Percentiles rank a stretch among this genome's conserved stretches.
Conservation (phyloP, 2,888 invertebrate genomes). For the Napeogenes inachia region DNA sequence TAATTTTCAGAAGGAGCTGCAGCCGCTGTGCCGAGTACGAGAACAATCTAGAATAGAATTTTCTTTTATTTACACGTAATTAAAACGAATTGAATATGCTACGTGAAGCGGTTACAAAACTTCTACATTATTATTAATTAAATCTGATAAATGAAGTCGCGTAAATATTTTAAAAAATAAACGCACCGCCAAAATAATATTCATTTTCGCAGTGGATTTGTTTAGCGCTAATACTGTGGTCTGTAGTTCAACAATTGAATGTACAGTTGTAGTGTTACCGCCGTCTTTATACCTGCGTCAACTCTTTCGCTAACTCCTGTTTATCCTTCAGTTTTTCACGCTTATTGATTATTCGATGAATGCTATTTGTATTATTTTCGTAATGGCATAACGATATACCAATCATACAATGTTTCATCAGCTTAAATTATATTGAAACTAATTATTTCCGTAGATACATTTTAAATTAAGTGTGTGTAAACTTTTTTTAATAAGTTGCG, state of each 20-base stretch:
- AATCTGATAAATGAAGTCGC: not conserved
- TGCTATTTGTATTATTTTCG: constrained; percentile 45
- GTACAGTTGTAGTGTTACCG: constrained; percentile 17
- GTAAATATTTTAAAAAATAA: not conserved
- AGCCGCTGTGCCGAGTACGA: constrained; percentile 50
- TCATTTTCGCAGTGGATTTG: constrained; percentile 44
- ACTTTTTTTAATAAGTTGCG: no score
- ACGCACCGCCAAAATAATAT: constrained; percentile 60
- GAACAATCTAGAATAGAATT: constrained; percentile 46
- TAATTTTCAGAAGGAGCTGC: constrained; percentile 44
- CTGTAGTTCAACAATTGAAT: constrained; percentile 24
- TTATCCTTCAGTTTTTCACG: constrained; percentile 61
- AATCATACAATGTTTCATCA: constrained; percentile 3
- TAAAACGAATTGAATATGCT: no score
- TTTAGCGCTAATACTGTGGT: constrained; percentile 17
- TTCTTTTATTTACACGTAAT: no score
- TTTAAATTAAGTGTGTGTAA: no score
- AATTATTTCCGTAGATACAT: no score
- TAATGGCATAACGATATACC: constrained; percentile 34
- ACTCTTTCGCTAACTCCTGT: constrained; percentile 51
- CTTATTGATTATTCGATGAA: constrained; percentile 61
- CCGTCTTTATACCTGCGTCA: constrained; percentile 53
- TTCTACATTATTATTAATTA: not conserved
- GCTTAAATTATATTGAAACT: not conserved
- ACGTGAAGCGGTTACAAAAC: no score